Evolutionary conservation across 2,888 invertebrate genomes (phyloP), one percentile per base, ranked within the genome.

Genomic region (Phengaris alcon): DNA sequence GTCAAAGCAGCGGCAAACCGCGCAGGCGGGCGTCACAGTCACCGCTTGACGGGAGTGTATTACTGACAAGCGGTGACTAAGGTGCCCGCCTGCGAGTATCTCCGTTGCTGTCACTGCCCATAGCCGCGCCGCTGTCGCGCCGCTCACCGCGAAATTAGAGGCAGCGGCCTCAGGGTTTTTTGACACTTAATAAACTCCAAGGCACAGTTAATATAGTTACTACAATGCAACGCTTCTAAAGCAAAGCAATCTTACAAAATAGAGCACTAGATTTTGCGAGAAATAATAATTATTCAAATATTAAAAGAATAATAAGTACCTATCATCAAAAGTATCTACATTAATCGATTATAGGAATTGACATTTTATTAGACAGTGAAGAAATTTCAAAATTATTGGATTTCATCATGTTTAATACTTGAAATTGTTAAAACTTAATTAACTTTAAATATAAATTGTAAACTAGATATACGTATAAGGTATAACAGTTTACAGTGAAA

Each of bases 161-260:
- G 35, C 35, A 35, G 35, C 35, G 35, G 35, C 35, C 35, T 35
- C 4, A 35, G 1, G 35, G 64, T 35, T 64, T 22, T 64, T 44
- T 12, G 64, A 35, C 35, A 35, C 22, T 35, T 35, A 64, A 12
- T 4, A 52, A 35, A 64, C 35, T 64, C 35, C 64, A 64, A 64
- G 64, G 64, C 64, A 64, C 64, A 64, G 64, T 64, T 52, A 12
- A 44, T 35, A 64, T 35, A 64, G 35, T 64, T 64, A 1, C 64
- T 64, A 64, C 59, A 10, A 10, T 12, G 64, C 59, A 22, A 10
- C 35, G 64, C 64, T 64, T 44, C 64, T 64, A 64, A 64, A 64
- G 64, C 64, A 64, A 64, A 64, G 35, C 35, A 64, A 64, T 64
- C 12, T 44, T 35, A 64, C 35, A 44, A 64, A 64, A 64, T 64